Conservation (phyloP, 2,797 vertebrate species). For the Sternotherus odoratus region DNA sequence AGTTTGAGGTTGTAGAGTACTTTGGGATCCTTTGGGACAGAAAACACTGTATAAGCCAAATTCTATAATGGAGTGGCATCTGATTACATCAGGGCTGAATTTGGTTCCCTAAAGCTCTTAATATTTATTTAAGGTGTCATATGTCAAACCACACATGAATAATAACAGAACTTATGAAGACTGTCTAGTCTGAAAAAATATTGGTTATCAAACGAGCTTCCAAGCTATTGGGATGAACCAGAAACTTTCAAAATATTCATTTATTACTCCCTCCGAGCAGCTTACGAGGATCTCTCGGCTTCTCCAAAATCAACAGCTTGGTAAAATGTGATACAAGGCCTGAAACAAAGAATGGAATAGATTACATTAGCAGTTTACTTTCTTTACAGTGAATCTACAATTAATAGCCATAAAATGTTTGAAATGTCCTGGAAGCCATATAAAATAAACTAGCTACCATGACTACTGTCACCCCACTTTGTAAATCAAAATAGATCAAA, state of each 20-base stretch:
- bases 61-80: conserved; percentile 63
- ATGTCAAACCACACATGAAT: conserved; percentile 56
- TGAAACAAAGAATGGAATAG: conserved; percentile 75
- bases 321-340: conserved; percentile 69
- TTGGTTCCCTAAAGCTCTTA: conserved; percentile 59
- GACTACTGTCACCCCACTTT: neutral
- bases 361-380: conserved; percentile 76
- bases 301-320: conserved; percentile 79
- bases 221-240: conserved; percentile 77
- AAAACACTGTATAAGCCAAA: conserved; percentile 41
- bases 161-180: conserved; percentile 55
- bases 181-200: conserved; percentile 6
- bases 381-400: conserved; percentile 70
- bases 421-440: conserved; percentile 59
- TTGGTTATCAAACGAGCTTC: conserved; percentile 64
- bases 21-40: conserved; percentile 23
- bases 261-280: conserved; percentile 62
- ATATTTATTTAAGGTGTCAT: conserved; percentile 72
- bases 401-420: conserved; percentile 71
- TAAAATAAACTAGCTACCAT: conserved; percentile 46
- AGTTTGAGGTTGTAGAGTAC: conserved; percentile 6
- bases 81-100: conserved; percentile 49
- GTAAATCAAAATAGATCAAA: conserved; percentile 63
- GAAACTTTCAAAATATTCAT: conserved; percentile 74
- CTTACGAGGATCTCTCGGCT: conserved; percentile 59